Conservation (phyloP, 2,888 invertebrate genomes). For the Xestobium rufovillosum region DNA sequence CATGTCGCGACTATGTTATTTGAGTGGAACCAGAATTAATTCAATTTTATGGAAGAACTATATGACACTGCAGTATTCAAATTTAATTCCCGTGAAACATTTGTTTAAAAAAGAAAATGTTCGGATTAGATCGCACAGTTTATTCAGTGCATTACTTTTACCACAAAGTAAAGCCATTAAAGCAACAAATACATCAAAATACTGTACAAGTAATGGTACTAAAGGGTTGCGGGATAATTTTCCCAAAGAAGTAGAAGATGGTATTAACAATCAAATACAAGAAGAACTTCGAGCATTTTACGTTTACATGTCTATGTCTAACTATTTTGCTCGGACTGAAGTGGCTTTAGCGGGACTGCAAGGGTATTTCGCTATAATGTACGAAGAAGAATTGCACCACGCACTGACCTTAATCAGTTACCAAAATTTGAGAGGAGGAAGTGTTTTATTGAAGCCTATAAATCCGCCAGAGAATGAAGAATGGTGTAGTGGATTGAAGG, state of each 20-base stretch:
- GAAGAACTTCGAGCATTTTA: constrained; percentile 54
- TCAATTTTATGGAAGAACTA: too few species aligned
- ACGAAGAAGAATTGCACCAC: constrained; percentile 46
- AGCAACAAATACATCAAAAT: too few species aligned
- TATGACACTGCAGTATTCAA: too few species aligned
- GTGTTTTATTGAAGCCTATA: constrained; percentile 36
- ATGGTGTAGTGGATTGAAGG: constrained; percentile 41
- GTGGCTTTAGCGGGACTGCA: constrained; percentile 43
- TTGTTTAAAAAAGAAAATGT: too few species aligned
- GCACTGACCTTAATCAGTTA: constrained; percentile 43
- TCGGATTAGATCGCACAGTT: too few species aligned
- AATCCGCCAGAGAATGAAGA: constrained; percentile 34
- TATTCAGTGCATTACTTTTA: too few species aligned
- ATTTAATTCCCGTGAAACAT: too few species aligned
- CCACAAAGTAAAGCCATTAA: too few species aligned
- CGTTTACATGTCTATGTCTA: constrained; percentile 55
- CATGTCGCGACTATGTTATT: too few species aligned
- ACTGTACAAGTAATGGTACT: too few species aligned
- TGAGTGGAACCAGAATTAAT: too few species aligned
- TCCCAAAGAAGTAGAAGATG: constrained; percentile 45
- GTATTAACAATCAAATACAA: constrained; percentile 50
- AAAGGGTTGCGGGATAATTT: too few species aligned
- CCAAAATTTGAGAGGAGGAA: constrained; percentile 44
- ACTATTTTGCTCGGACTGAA: constrained; percentile 44
- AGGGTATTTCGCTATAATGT: constrained; percentile 46